These are phyloP conservation scores for Nannobrachium achirus DNA, from an alignment of 2,113 vertebrate species.

Conservation along the genomic window DNA sequence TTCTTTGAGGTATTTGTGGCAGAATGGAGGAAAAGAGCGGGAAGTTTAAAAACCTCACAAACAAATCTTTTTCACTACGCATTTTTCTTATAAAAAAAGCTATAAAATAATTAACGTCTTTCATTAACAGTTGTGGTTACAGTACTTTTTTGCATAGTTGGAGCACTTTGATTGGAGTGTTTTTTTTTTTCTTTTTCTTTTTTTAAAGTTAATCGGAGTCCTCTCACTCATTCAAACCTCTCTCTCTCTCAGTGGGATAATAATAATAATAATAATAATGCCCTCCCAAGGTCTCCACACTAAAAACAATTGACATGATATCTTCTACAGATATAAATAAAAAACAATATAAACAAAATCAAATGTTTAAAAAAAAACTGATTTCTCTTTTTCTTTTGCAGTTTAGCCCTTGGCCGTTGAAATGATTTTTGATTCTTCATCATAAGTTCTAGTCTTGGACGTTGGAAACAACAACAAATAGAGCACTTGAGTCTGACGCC, in stretches of 20 bases:
- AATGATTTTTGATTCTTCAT: conserved; percentile 77
- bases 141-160: conserved; percentile 19
- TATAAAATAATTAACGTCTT: conserved; percentile 4
- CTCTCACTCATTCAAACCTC: conserved; percentile 19
- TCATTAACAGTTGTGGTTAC: too few relatives aligned
- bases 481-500: background rate
- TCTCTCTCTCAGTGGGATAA: conserved; percentile 27
- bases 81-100: conserved; percentile 24
- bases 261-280: conserved; percentile 41
- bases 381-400: conserved; percentile 23
- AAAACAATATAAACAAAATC: conserved; percentile 64
- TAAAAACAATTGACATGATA: conserved; percentile 28
- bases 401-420: conserved; percentile 51
- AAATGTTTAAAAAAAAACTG: conserved; percentile 41
- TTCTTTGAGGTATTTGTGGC: too few relatives aligned
- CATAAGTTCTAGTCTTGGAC: conserved; percentile 35
- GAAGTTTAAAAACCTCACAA: too few relatives aligned
- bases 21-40: too few relatives aligned
- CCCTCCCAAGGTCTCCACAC: conserved; percentile 29
- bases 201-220: background rate
- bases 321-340: conserved; percentile 72
- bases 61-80: too few relatives aligned
- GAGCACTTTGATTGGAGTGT: conserved; percentile 58
- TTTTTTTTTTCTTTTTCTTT: conserved; percentile 11
- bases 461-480: conserved; percentile 18